These are phyloP conservation scores for Camelus dromedarius DNA, from an alignment of 2,113 vertebrate genomes.

Conservation along the genomic window DNA sequence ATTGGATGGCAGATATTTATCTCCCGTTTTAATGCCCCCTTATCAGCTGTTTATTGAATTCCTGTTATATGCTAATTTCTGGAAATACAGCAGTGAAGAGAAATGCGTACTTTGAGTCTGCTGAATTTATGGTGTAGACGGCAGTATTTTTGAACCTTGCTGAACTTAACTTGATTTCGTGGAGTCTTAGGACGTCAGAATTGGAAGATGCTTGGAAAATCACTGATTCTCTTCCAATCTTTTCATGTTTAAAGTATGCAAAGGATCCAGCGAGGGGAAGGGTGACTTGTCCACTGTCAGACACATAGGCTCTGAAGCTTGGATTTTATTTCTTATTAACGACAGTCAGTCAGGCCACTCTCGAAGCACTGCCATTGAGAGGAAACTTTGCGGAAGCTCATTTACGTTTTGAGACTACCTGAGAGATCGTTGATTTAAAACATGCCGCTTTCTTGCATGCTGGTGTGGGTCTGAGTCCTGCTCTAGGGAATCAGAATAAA, in stretches of 20 bases:
- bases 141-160: not conserved
- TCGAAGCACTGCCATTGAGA: not conserved
- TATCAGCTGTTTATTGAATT: not conserved
- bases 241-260: not conserved
- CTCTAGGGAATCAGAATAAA: not conserved
- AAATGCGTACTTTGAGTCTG: not conserved
- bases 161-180: not conserved
- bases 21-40: not conserved
- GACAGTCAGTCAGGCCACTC: not conserved
- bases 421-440: not conserved
- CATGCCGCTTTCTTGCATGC: not conserved
- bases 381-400: not conserved
- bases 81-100: not conserved
- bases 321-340: not conserved
- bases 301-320: not conserved
- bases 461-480: not conserved
- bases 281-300: not conserved
- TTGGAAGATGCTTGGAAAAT: not conserved
- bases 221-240: not conserved
- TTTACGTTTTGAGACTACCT: not conserved
- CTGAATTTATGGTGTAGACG: not conserved
- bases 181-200: not conserved
- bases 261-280: not conserved
- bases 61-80: not conserved
- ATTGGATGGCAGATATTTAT: not conserved